Percentiles rank a stretch among this genome's conserved stretches.
Conservation (phyloP, 2,888 invertebrate genomes). For the Fissipunctia ypsillon region DNA sequence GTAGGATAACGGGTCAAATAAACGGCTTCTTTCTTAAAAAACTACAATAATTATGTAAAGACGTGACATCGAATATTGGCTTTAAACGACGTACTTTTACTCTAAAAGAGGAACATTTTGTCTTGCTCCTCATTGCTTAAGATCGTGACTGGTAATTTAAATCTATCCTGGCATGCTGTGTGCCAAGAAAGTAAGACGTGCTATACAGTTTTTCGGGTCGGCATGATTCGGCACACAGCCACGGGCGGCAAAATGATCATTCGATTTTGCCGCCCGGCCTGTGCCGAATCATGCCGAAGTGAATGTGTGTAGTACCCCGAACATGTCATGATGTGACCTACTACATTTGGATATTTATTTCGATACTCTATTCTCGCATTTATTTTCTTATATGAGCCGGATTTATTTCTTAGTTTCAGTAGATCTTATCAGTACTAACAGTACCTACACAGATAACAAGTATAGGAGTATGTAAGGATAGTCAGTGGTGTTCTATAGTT, state of each 20-base stretch:
- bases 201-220: neutral
- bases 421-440: too few species aligned
- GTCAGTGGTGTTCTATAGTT: too few species aligned
- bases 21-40: neutral
- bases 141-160: conserved; percentile 24
- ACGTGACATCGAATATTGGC: conserved; percentile 9
- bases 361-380: neutral
- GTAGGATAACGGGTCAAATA: neutral
- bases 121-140: neutral
- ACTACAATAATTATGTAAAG: neutral
- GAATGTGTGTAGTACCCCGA: neutral
- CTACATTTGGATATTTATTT: neutral
- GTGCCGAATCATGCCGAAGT: neutral
- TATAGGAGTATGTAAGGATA: neutral
- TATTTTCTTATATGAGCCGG: neutral
- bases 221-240: neutral
- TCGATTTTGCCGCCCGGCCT: too few species aligned
- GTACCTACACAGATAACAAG: too few species aligned
- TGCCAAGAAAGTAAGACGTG: conserved; percentile 7
- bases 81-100: neutral
- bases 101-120: neutral
- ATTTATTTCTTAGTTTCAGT: neutral
- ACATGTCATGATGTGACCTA: neutral
- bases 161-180: conserved; percentile 7
- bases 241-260: neutral